Evolutionary conservation across 1,140 invertebrate genomes (phyloP).

Genomic region (Saxidomus purpurata): DNA sequence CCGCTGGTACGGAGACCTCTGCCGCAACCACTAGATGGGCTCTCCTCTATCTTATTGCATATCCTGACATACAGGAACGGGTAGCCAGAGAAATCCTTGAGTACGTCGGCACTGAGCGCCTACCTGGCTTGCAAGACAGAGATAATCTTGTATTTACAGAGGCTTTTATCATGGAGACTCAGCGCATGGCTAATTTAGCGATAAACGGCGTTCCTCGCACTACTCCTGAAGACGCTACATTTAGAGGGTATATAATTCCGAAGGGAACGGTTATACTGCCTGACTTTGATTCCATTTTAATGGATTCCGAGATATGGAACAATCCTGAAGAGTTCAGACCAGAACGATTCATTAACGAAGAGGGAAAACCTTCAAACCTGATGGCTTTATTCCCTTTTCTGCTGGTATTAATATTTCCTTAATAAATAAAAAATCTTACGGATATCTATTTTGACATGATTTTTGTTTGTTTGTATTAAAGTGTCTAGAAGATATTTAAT

Average conservation of each 20-base stretch:
- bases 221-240: not conserved
- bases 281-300: not conserved
- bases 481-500: too few species aligned
- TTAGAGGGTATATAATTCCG: not conserved
- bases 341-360: not conserved
- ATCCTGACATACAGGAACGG: not conserved
- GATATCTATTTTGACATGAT: too few species aligned
- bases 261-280: not conserved
- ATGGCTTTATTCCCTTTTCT: too few species aligned
- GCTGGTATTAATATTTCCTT: too few species aligned
- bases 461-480: too few species aligned
- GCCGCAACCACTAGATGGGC: not conserved
- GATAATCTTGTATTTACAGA: not conserved
- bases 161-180: not conserved
- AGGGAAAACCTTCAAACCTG: not conserved
- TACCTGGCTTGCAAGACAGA: not conserved
- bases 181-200: not conserved
- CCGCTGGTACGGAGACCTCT: not conserved
- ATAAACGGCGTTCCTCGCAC: not conserved
- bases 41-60: not conserved
- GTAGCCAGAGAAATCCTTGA: not conserved
- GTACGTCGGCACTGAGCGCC: not conserved
- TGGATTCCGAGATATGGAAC: not conserved
- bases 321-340: not conserved
- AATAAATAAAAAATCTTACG: too few species aligned